Percentiles rank a stretch among this genome's conserved stretches.
These are phyloP conservation scores for Prunella fulvescens DNA, from an alignment of 2,113 vertebrate species.

Conservation along the genomic window DNA sequence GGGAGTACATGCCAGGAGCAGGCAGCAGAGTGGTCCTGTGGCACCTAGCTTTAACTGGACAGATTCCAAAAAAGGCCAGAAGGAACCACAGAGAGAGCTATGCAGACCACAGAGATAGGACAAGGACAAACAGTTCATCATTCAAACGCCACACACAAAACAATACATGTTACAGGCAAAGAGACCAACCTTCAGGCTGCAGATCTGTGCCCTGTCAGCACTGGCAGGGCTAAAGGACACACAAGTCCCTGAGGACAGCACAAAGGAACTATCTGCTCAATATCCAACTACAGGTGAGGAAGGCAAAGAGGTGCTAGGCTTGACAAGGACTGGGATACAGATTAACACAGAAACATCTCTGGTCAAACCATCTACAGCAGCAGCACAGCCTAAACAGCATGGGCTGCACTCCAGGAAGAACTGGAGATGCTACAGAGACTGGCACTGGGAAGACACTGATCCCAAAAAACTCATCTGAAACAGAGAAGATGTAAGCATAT, in stretches of 20 bases:
- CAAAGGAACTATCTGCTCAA: neutral
- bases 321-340: neutral
- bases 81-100: neutral
- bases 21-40: neutral
- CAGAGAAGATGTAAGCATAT: neutral
- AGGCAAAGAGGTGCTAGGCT: neutral
- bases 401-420: neutral
- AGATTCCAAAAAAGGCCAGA: neutral
- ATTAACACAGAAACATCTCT: neutral
- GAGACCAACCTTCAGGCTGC: neutral
- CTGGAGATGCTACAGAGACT: neutral
- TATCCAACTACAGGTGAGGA: neutral
- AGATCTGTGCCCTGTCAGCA: neutral
- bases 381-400: neutral
- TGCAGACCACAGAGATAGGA: neutral
- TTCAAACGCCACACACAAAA: neutral
- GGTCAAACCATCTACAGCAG: neutral
- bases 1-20: neutral
- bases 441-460: neutral
- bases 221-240: accelerated
- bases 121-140: constrained; percentile 2
- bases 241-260: neutral
- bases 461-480: neutral
- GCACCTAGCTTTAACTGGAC: neutral
- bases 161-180: neutral